Percentiles rank a stretch among this genome's conserved stretches.
Conservation (phyloP, 1,140 invertebrate genomes). For the Rhagoletis zephyria region DNA sequence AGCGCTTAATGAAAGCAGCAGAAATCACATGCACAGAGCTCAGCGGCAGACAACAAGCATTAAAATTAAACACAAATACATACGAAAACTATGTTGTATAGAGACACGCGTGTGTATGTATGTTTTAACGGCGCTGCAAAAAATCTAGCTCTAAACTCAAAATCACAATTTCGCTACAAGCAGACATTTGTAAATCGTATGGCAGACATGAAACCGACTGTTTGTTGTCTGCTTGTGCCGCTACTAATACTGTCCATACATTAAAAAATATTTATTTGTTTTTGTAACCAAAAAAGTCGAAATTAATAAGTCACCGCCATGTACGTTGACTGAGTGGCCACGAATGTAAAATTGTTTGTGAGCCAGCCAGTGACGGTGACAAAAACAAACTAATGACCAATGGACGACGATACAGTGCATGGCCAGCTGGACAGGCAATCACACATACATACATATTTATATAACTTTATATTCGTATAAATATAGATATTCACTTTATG, state of each 20-base stretch:
- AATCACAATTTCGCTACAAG: constrained; percentile 2
- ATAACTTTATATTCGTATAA: background rate
- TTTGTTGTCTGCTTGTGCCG: background rate
- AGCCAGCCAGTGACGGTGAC: background rate
- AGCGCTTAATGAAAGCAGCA: background rate
- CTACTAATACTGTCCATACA: background rate
- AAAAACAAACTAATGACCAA: constrained; percentile 39
- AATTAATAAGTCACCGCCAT: constrained; percentile 35
- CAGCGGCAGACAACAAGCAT: background rate
- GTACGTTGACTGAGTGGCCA: constrained; percentile 2
- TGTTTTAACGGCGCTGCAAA: background rate
- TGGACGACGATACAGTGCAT: background rate
- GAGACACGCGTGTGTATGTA: background rate
- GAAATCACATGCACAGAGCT: background rate
- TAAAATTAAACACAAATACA: background rate
- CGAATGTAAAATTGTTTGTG: background rate
- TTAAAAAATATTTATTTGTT: background rate
- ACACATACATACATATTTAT: background rate
- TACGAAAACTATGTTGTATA: background rate
- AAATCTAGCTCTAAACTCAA: background rate
- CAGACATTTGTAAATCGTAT: background rate
- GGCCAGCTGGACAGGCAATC: background rate
- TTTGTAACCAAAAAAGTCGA: constrained; percentile 1
- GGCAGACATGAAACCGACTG: constrained; percentile 20
- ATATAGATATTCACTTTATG: background rate